Base-by-base conservation (phyloP, 1,140 invertebrate genomes). In the Mizuhopecten yessoensis region DNA sequence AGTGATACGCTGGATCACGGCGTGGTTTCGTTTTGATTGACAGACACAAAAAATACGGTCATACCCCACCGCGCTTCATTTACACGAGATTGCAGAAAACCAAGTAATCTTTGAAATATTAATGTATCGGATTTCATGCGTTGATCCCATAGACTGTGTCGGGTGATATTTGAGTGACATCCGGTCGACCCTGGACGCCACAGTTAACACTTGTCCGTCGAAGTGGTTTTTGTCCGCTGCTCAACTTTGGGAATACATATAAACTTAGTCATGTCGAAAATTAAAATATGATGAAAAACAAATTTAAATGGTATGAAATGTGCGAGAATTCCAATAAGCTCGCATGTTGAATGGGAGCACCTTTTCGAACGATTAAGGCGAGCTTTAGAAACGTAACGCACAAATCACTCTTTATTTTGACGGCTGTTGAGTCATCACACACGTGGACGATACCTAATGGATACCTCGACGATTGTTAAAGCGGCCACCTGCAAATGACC, bases 41-140 rank as follows among this genome's bases (percentile, higher is more conserved):
- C 57, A n/a, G 57, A n/a, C 23, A 75, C 57, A 75, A 75, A 75
- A 75, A 75, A 29, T 75, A 29, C 57, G 57, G 57, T 75, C 57
- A 75, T 75, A 75, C 57, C 57, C 57, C 57, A 75, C 57, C 57
- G 57, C 57, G 57, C 57, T 75, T 75, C 57, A 75, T 75, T 75
- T 75, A 75, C 57, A 75, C 23, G 57, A 75, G 57, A 75, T 75
- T 75, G 57, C 57, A 75, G 57, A 9, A 75, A 75, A 75, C 57
- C 57, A 29, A 75, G 57, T 75, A 75, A 75, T 75, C 57, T 75
- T 75, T 75, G 5, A 75, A 29, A n/a, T 75, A 75, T 75, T 75
- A 75, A 75, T 75, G 57, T 75, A 75, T 75, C 57, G 17, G 23
- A 75, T 75, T 75, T 75, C 57, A 75, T 75, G 57, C 57, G 57